Base-by-base conservation (phyloP, 2,113 vertebrate genomes). In the Apaloderma vittatum region DNA sequence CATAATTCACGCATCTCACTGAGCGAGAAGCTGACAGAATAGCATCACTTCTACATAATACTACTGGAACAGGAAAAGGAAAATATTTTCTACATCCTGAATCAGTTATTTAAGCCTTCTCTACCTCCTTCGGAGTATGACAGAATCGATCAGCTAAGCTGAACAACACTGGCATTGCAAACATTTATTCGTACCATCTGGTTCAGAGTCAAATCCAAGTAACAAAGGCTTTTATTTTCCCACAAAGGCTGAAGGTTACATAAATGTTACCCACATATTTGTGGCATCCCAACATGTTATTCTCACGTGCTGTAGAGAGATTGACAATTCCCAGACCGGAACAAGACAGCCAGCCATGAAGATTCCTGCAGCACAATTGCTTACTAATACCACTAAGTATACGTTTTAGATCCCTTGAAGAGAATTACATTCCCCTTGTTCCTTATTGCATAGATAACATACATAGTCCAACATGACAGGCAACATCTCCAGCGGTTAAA, bases 191-290 rank as follows among this genome's bases (percentile, higher is more conserved):
- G 93, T 95, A 97, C 96, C 96, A 95, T 98, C 96, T 97, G 97
- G 91, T 95, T 52, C 37, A 54, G 71, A 97, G 93, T 97, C 95
- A 97, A 86, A 87, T 95, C 91, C 96, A 95, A 97, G 85, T 88
- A 97, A 97, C 94, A 97, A 97, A 95, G 85, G 89, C 92, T 91
- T 97, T 97, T 96, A 96, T 97, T 98, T 97, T 97, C 94, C 94
- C 96, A 96, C 96, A 96, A 96, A 93, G 91, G 95, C 95, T 97
- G 77, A 93, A 90, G 80, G 77, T 84, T 93, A 85, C 70, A 58
- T 51, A 76, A 96, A 95, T 55, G 90, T 84, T 92, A 87, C 94
- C 93, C 97, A 87, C 88, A 85, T 93, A 92, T 72, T 90, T 94
- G 89, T 85, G 95, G 92, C 86, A 84, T 95, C 91, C 87, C 70